Evolutionary conservation across 2,113 vertebrate species (phyloP).

Genomic region (Sinocyclocheilus rhinocerous): DNA sequence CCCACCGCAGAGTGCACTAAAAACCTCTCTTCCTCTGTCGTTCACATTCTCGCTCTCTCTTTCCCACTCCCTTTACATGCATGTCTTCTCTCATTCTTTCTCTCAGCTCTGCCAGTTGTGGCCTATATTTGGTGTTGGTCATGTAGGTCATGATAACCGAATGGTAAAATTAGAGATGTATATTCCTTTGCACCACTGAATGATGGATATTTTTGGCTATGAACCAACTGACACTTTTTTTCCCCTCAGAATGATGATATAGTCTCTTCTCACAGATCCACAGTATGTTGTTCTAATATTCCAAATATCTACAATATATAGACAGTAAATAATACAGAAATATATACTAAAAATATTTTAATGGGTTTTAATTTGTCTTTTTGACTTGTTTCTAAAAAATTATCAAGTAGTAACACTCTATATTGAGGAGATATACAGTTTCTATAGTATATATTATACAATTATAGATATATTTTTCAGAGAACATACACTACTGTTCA

Average conservation of each 20-base stretch:
- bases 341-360: neutral
- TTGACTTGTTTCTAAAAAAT: neutral
- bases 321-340: neutral
- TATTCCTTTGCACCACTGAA: neutral
- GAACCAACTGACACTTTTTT: neutral
- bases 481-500: no score
- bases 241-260: neutral
- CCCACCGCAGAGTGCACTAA: conserved; percentile 2
- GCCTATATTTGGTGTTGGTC: conserved; percentile 16
- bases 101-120: conserved; percentile 15
- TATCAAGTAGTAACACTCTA: no score
- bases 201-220: neutral
- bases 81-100: neutral
- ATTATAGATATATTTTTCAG: no score
- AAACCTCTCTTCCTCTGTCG: conserved; percentile 21
- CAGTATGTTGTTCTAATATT: neutral
- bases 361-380: neutral
- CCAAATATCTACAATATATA: neutral
- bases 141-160: conserved; percentile 2
- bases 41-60: neutral
- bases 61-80: neutral
- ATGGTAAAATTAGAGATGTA: neutral
- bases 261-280: neutral
- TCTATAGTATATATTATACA: no score
- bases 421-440: no score